A percentile compares a stretch with the other conserved stretches of the same genome.
Conservation (phyloP, 2,113 vertebrate genomes). For the Melanocharis versteri region DNA sequence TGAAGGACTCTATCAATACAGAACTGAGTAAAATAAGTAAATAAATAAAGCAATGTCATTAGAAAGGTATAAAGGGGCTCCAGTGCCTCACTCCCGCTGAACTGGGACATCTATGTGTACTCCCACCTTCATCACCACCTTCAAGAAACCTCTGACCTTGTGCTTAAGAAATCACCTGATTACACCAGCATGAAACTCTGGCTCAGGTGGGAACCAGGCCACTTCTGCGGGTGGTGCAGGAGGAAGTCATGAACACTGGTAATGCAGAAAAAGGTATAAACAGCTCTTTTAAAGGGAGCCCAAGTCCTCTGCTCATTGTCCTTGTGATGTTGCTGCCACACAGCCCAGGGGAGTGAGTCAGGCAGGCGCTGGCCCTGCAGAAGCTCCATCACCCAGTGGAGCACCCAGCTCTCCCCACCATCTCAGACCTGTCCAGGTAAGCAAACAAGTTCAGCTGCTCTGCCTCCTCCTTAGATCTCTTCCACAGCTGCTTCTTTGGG, state of each 20-base stretch:
- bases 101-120: not conserved
- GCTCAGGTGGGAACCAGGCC: not conserved
- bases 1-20: not conserved
- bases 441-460: not conserved
- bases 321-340: rapidly evolving
- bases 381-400: rapidly evolving
- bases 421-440: not conserved
- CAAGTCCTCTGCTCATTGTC: rapidly evolving
- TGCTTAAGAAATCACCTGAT: not conserved
- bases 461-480: not conserved
- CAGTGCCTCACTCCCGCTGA: not conserved
- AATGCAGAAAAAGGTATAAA: not conserved
- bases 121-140: not conserved
- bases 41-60: not conserved
- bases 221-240: not conserved
- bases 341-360: rapidly evolving
- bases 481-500: not conserved
- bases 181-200: not conserved
- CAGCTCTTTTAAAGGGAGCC: not conserved
- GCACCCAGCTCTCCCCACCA: not conserved
- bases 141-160: not conserved
- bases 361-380: not conserved
- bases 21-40: not conserved
- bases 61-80: not conserved
- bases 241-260: not conserved